Base-by-base conservation (phyloP, 1,140 invertebrate genomes). In the Ericerus pela region DNA sequence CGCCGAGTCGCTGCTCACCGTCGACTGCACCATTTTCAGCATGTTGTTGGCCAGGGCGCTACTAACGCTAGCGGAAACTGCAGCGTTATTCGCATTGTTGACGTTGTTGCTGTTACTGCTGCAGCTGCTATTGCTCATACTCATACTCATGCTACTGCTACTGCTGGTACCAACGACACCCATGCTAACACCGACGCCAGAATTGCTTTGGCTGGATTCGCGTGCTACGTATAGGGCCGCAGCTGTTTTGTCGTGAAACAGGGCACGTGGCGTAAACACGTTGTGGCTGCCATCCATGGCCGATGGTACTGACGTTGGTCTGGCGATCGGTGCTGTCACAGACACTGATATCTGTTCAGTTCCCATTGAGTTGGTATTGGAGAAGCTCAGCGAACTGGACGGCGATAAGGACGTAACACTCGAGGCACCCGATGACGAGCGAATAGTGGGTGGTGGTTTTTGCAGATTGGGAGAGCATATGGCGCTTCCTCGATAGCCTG, bases 401-500 rank as follows among this genome's bases (percentile, higher is more conserved):
- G 65, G 61, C 11, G 62, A 64, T 8, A 66, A 63, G 12, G 67
- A 66, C 4, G 27, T 14, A 14, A 64, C 62, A 1, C 64, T 64
- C 51, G 22, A 54, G 20, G 38, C 53, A 16, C 58, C 59, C 33
- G n/a, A 54, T 64, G 43, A 24, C 18, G 41, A 47, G 2, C 41
- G 41, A 22, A 47, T 47, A 3, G 41, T 53, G 55, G 41, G 59
- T 60, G 51, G 51, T 56, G 18, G 53, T 33, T 61, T 16, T 51
- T 62, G 41, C 26, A 47, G 16, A 47, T 47, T 47, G 10, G 83
- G 81, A 0, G 84, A 85, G 63, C 80, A 82, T 57, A 83, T 75
- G 10, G 78, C 73, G 37, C 78, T 79, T 28, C 79, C 77, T 63
- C 84, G 75, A 65, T 87, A 89, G 11, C 85, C 85, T 1, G 85